Percentiles rank a stretch among this genome's conserved stretches.
These are phyloP conservation scores for Adelphocoris suturalis DNA, from an alignment of 2,888 invertebrate species.

Conservation along the genomic window DNA sequence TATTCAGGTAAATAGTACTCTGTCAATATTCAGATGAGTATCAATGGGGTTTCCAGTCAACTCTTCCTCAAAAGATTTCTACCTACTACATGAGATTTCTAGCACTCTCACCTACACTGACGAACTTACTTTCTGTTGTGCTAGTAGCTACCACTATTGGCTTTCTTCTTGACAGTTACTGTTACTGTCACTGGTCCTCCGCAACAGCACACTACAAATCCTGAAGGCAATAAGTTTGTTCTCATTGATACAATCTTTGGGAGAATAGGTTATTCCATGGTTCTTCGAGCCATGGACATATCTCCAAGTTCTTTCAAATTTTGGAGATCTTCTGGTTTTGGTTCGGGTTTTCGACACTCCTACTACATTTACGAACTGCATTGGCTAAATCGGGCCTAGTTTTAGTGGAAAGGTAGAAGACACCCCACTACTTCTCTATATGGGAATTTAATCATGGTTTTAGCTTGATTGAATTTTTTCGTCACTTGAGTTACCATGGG, in stretches of 20 bases:
- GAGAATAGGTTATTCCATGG: constrained; percentile 66
- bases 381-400: constrained; percentile 72
- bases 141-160: neutral
- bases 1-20: constrained; percentile 73
- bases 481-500: constrained; percentile 70
- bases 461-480: neutral
- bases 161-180: neutral
- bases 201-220: constrained; percentile 38
- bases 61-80: constrained; percentile 73
- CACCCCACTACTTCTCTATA: constrained; percentile 74
- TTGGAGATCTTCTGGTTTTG: constrained; percentile 67
- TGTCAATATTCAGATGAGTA: constrained; percentile 71
- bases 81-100: constrained; percentile 75
- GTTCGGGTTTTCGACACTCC: constrained; percentile 74
- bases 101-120: constrained; percentile 74
- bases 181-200: constrained; percentile 76
- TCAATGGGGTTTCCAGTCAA: constrained; percentile 45
- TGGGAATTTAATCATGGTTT: constrained; percentile 57
- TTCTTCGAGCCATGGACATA: constrained; percentile 71
- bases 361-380: constrained; percentile 71
- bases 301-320: constrained; percentile 71
- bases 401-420: constrained; percentile 72
- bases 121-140: constrained; percentile 44
- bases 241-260: constrained; percentile 9
- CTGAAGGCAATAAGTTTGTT: constrained; percentile 55